Percentiles rank a stretch among this genome's conserved stretches.
These are phyloP conservation scores for Gasteruption jaculator DNA, from an alignment of 2,888 invertebrate genomes.

Conservation along the genomic window DNA sequence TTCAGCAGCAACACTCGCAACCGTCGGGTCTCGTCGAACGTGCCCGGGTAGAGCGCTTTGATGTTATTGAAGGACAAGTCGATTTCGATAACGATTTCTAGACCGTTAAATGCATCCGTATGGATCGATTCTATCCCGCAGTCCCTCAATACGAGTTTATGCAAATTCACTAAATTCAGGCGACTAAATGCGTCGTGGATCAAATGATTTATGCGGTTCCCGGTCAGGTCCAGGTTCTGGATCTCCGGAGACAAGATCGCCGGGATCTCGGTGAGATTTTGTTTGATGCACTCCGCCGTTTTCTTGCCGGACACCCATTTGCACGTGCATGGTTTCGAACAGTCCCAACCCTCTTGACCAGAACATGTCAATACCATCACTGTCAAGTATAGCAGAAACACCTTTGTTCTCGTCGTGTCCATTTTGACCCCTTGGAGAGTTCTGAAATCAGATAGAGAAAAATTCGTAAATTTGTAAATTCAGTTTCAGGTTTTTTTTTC, in stretches of 20 bases:
- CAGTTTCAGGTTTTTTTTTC: neutral
- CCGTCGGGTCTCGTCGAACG: conserved; percentile 68
- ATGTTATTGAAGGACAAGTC: conserved; percentile 76
- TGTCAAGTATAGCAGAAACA: conserved; percentile 32
- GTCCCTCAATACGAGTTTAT: conserved; percentile 72
- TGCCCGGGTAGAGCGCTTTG: conserved; percentile 61
- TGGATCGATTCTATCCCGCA: conserved; percentile 72
- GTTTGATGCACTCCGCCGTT: conserved; percentile 73
- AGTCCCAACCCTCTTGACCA: conserved; percentile 56
- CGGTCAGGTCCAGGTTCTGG: conserved; percentile 63
- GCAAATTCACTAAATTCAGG: conserved; percentile 72
- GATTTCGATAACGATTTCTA: conserved; percentile 75
- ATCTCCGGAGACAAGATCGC: conserved; percentile 66
- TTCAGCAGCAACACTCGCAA: conserved; percentile 70
- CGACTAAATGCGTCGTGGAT: conserved; percentile 65
- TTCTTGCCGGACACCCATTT: conserved; percentile 83
- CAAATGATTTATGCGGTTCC: conserved; percentile 64
- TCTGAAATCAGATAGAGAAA: conserved; percentile 19
- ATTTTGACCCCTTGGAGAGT: conserved; percentile 25
- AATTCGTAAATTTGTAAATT: neutral
- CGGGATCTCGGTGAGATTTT: conserved; percentile 68
- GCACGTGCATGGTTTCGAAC: conserved; percentile 69
- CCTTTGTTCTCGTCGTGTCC: conserved; percentile 30
- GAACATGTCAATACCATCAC: conserved; percentile 46
- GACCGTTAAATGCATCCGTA: conserved; percentile 69